Conservation (phyloP, 2,797 vertebrate genomes). For the Euphonia xanthogaster region DNA sequence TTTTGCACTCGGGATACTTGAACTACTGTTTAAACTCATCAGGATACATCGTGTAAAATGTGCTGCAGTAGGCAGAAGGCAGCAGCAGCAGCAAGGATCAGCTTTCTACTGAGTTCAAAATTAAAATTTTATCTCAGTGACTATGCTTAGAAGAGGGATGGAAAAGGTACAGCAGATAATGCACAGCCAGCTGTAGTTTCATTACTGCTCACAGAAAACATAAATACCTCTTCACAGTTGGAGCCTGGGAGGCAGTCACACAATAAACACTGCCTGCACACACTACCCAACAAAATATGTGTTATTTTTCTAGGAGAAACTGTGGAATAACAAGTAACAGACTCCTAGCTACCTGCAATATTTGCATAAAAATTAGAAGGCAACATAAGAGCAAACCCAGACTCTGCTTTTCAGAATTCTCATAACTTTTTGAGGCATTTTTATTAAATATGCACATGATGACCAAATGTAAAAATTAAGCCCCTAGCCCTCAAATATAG, state of each 20-base stretch:
- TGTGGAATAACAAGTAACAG: neutral
- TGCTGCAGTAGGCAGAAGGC: neutral
- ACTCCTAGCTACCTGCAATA: neutral
- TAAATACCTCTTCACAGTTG: neutral
- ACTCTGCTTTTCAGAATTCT: neutral
- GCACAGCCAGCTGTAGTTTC: neutral
- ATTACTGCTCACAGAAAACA: neutral
- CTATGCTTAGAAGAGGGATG: neutral
- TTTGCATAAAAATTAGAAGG: neutral
- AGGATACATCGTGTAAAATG: neutral
- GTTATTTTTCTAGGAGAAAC: neutral
- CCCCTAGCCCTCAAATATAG: neutral
- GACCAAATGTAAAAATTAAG: neutral
- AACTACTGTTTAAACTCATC: neutral
- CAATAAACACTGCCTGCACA: neutral
- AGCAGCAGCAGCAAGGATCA: neutral
- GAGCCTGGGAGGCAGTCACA: neutral
- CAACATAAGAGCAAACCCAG: neutral
- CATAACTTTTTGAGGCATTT: neutral
- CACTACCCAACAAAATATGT: neutral
- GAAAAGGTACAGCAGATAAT: neutral
- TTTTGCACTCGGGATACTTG: neutral
- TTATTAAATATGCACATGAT: neutral
- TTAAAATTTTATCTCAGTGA: neutral
- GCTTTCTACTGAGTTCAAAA: neutral